Conservation (phyloP, 2,113 vertebrate species). For the Mesoclemmys tuberculata region DNA sequence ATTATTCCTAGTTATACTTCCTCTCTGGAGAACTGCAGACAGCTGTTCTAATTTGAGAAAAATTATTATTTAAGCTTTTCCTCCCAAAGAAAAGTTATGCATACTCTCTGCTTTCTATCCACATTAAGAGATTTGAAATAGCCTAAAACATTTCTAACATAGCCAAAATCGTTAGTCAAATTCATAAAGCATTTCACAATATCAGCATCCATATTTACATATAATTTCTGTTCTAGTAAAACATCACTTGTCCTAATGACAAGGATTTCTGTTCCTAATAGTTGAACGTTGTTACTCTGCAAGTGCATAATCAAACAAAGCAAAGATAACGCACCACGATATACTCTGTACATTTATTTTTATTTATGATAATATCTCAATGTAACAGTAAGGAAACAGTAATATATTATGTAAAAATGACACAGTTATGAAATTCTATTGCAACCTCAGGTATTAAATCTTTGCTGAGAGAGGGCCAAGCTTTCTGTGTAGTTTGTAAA, state of each 20-base stretch:
- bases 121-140: not conserved
- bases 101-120: not conserved
- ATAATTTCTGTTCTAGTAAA: not conserved
- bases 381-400: not conserved
- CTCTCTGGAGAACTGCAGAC: not conserved
- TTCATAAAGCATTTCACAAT: not conserved
- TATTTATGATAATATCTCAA: not conserved
- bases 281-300: not conserved
- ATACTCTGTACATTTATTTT: not conserved
- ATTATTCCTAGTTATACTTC: not conserved
- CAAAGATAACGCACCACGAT: accelerated
- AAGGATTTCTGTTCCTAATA: not conserved
- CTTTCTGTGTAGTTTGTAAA: not conserved
- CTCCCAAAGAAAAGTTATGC: not conserved
- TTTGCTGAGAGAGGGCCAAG: not conserved
- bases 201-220: not conserved
- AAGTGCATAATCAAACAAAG: not conserved
- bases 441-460: not conserved
- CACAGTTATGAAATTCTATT: not conserved
- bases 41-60: not conserved
- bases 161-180: not conserved
- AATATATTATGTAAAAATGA: not conserved
- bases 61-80: not conserved
- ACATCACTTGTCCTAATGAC: not conserved
- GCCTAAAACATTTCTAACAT: not conserved